Base-by-base conservation (phyloP, 2,113 vertebrate species). In the Prolemur simus region DNA sequence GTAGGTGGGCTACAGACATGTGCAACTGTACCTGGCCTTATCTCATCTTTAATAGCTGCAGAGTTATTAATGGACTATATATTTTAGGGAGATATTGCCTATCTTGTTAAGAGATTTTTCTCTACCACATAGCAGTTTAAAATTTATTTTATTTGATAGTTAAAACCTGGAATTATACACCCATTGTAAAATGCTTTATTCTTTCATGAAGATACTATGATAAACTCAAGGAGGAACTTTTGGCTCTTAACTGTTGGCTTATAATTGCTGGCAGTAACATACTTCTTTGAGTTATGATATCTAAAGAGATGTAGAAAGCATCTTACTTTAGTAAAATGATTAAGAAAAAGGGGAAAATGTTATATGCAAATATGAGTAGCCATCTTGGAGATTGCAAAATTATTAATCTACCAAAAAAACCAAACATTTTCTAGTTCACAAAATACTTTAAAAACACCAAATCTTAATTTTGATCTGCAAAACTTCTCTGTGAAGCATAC, bases 141-240 rank as follows among this genome's bases (percentile, higher is more conserved):
- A 81, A 86, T 63, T 39, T 29, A 81, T 27, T 68, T 95, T 73
- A 58, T 90, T 90, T 76, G 17, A 60, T 11, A 91, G 29, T 91
- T 93, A 88, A 89, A 91, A 42, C 49, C 82, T 86, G 68, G 49
- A 86, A 68, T 63, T 92, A 82, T 15, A 86, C 20, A 77, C 29
- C 18, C 73, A 83, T 90, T 78, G 29, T 76, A 93, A 93, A 17
- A 93, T 69, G 25, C 54, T 91, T 71, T 80, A 76, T 45, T 73
- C 18, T 83, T 86, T 82, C 34, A 88, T 64, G 10, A 89, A 69
- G 58, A 89, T 37, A 89, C 9, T 81, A 11, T 78, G 47, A 92
- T 93, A 88, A 74, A 91, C 7, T 90, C 42, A 89, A 89, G 8
- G 56, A 88, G 21, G 23, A 96, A 90, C 27, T 71, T 82, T 25